Base-by-base conservation (phyloP, 2,888 invertebrate species). In the Lasioglossum vierecki region DNA sequence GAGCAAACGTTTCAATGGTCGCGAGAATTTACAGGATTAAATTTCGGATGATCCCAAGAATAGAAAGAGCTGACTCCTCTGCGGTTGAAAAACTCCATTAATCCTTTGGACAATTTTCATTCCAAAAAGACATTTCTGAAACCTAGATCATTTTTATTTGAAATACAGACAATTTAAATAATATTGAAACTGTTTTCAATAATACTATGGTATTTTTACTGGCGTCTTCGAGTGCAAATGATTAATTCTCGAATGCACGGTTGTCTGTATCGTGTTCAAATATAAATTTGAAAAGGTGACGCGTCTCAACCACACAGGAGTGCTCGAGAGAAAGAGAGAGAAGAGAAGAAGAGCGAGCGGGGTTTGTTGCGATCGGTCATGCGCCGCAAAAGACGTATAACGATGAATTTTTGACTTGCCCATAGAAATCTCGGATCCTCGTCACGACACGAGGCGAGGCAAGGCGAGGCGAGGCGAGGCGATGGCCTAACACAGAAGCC, bases 401-500 rank as follows among this genome's bases (percentile, higher is more conserved):
- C 87, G 82, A 88, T 89, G 89, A 87, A 87, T 88, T 88, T 89
- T 85, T 83, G 81, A 85, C 83, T 84, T 75, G 57, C 74, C 85
- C 71, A 72, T 87, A 83, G 89, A 87, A 87, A 89, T 87, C 85
- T 79, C 30, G 84, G 72, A 87, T 87, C 84, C 81, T 77, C 81
- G 84, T 89, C 88, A 85, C 87, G 83, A 26, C 77, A 49, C 57
- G 57, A 57, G 4, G 0, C n/a, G n/a, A 30, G 30, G 30, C 30
- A 30, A 30, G 30, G 0, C n/a, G n/a, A 57, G n/a, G 57, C n/a
- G 82, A 30, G 30, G 0, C n/a, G n/a, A 57, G n/a, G 57, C n/a
- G 82, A 26, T 63, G 63, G 60, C 46, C 73, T 63, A 85, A 88
- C 80, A 75, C 63, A 77, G 76, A 79, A 73, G 78, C 82, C 22